These are phyloP conservation scores for Cosmia trapezina DNA, from an alignment of 2,888 invertebrate genomes.

Conservation along the genomic window DNA sequence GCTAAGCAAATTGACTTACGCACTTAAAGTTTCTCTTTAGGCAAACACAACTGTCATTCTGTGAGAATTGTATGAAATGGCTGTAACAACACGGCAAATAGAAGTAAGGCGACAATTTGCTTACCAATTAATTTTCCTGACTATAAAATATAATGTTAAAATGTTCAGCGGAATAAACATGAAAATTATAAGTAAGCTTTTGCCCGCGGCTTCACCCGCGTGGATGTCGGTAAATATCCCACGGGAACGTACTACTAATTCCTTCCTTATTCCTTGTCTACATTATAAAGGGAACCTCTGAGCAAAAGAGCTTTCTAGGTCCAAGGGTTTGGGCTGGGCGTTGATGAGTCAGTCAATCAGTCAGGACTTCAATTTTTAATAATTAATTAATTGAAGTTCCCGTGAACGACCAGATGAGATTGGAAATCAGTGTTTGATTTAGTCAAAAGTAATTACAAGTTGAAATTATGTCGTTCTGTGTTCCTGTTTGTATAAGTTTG, in stretches of 20 bases:
- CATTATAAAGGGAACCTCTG: no score
- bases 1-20: not conserved
- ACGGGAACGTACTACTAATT: no score
- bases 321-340: no score
- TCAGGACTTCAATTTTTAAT: no score
- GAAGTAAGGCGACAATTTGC: not conserved
- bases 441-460: constrained; percentile 17
- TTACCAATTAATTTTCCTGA: not conserved
- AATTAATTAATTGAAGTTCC: no score
- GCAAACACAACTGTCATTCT: not conserved
- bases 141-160: not conserved
- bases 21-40: no score
- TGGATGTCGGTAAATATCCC: no score
- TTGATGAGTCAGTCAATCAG: no score
- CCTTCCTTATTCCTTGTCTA: no score
- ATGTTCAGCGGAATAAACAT: not conserved
- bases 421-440: constrained; percentile 17
- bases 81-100: not conserved
- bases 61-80: not conserved
- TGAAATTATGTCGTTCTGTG: constrained; percentile 11
- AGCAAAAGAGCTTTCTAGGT: no score
- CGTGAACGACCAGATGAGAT: constrained; percentile 8
- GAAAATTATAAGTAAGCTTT: not conserved
- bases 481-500: constrained; percentile 11
- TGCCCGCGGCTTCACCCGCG: no score